Conservation (phyloP, 2,888 invertebrate species). For the Scotopteryx bipunctaria region DNA sequence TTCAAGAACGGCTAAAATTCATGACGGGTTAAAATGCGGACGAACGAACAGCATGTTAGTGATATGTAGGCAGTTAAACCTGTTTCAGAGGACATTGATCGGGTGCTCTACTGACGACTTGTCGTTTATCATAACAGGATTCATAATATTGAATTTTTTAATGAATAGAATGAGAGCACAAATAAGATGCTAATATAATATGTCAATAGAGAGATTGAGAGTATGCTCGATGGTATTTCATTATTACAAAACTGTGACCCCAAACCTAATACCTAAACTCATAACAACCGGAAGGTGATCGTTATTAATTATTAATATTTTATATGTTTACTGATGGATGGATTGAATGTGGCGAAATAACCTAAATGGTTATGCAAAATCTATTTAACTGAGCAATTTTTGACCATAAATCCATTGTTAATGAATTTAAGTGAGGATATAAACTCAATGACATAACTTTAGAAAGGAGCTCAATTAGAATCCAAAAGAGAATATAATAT, state of each 20-base stretch:
- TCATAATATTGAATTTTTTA: too few relatives aligned
- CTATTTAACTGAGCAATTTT: not conserved
- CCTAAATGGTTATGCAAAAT: constrained; percentile 8
- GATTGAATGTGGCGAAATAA: constrained; percentile 2
- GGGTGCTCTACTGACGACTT: constrained; percentile 6
- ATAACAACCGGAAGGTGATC: not conserved
- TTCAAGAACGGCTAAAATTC: too few relatives aligned
- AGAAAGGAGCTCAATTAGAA: constrained; percentile 45
- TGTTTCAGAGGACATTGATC: constrained; percentile 13
- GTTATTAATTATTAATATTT: not conserved
- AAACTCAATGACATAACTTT: constrained; percentile 33
- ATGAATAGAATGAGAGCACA: too few relatives aligned
- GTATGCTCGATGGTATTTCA: too few relatives aligned
- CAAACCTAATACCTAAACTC: not conserved
- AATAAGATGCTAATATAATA: too few relatives aligned
- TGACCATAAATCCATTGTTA: not conserved
- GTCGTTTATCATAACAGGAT: not conserved
- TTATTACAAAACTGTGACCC: not conserved
- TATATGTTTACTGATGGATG: not conserved
- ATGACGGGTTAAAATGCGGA: not conserved
- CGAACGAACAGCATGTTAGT: not conserved
- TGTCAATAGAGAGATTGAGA: too few relatives aligned
- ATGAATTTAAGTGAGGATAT: constrained; percentile 7
- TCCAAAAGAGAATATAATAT: constrained; percentile 45
- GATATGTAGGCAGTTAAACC: not conserved